These are phyloP conservation scores for Halichoeres trimaculatus DNA, from an alignment of 2,113 vertebrate species.

Conservation along the genomic window DNA sequence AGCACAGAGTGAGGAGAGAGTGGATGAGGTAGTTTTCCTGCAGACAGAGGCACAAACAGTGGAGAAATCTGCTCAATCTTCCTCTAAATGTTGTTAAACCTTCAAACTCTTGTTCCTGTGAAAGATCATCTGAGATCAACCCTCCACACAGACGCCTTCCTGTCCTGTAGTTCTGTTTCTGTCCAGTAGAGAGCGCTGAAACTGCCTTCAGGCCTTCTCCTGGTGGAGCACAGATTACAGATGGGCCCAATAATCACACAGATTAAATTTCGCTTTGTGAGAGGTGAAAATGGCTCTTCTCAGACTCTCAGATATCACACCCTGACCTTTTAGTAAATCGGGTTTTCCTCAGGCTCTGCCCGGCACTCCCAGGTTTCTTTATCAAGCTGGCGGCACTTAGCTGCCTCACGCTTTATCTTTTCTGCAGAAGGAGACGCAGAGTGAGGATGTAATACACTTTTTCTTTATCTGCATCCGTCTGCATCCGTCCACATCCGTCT, in stretches of 20 bases:
- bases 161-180: neutral
- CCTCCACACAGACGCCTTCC: no score
- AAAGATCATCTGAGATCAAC: neutral
- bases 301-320: conserved; percentile 43
- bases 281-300: conserved; percentile 48
- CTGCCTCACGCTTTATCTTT: conserved; percentile 9
- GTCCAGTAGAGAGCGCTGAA: conserved; percentile 36
- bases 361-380: conserved; percentile 7
- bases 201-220: neutral
- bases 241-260: conserved; percentile 14
- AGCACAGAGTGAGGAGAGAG: neutral
- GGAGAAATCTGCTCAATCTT: no score
- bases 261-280: conserved; percentile 38
- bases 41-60: no score
- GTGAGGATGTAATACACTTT: neutral
- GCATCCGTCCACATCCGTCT: conserved; percentile 38
- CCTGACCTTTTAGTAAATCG: conserved; percentile 43
- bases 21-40: conserved; percentile 5
- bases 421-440: conserved; percentile 2
- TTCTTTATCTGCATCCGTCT: conserved; percentile 40
- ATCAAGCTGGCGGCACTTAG: conserved; percentile 17
- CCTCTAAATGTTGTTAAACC: no score
- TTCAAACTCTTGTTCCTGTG: no score
- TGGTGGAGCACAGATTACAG: conserved; percentile 16
- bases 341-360: conserved; percentile 25